A percentile compares a stretch with the other conserved stretches of the same genome.
Conservation (phyloP, 2,113 vertebrate species). For the Panurus biarmicus region DNA sequence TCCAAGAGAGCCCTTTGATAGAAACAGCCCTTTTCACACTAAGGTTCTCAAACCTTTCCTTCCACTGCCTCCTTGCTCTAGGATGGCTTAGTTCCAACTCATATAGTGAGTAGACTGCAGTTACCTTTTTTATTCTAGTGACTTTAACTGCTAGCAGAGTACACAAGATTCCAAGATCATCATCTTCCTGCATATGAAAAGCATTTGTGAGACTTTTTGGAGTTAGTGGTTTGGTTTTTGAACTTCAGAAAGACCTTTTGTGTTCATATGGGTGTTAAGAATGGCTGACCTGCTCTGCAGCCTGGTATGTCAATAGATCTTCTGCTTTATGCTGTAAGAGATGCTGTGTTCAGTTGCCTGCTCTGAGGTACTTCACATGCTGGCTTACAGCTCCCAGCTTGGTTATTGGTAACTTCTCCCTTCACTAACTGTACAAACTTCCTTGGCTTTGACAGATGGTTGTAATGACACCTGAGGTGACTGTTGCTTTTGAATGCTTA, state of each 20-base stretch:
- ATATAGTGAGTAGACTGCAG: not conserved
- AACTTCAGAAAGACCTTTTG: not conserved
- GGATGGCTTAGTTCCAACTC: not conserved
- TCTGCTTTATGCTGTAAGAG: not conserved
- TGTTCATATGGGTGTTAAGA: not conserved
- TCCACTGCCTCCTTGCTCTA: not conserved
- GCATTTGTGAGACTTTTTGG: not conserved
- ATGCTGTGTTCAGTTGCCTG: not conserved
- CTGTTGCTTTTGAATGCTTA: not conserved
- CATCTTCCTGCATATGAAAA: not conserved
- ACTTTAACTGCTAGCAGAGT: not conserved
- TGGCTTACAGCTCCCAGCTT: not conserved
- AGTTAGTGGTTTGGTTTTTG: not conserved
- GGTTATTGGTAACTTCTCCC: not conserved
- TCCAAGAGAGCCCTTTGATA: not conserved
- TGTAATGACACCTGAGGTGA: not conserved
- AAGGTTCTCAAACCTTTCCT: not conserved
- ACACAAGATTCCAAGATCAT: not conserved
- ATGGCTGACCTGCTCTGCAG: not conserved
- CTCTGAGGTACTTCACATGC: not conserved
- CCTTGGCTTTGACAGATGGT: not conserved
- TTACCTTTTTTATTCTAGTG: not conserved
- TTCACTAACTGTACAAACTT: not conserved
- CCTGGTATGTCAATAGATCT: not conserved
- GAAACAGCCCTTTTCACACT: not conserved